Conservation (phyloP, 2,888 invertebrate species). For the Spatulosminthurus flaviceps region DNA sequence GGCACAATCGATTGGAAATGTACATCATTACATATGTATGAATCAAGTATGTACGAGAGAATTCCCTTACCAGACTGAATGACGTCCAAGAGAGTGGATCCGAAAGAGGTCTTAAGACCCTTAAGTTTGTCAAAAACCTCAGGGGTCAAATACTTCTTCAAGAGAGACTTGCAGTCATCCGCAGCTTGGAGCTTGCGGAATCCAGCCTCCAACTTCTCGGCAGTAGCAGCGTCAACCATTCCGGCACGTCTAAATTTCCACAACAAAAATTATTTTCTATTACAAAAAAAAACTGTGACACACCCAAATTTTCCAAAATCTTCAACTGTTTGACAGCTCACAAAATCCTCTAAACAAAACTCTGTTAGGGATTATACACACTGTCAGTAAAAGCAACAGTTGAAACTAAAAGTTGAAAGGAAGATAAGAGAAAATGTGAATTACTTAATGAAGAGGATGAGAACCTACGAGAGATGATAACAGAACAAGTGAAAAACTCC, state of each 20-base stretch:
- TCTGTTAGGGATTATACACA: no score
- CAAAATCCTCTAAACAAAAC: no score
- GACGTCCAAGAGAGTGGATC: slow-evolving; percentile 90
- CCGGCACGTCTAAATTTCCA: slow-evolving; percentile 5
- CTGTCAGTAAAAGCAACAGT: not conserved
- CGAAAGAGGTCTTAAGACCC: slow-evolving; percentile 87
- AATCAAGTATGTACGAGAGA: no score
- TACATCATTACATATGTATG: not conserved
- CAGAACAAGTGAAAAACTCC: slow-evolving; percentile 47
- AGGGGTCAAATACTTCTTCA: slow-evolving; percentile 94
- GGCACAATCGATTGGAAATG: slow-evolving; percentile 4
- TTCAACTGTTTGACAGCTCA: no score
- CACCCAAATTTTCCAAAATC: no score
- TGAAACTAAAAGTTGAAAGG: not conserved
- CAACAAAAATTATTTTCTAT: not conserved
- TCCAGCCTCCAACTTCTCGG: slow-evolving; percentile 91
- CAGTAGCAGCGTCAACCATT: slow-evolving; percentile 81
- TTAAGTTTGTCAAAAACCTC: slow-evolving; percentile 91
- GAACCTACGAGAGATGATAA: slow-evolving; percentile 29
- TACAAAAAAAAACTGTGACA: no score
- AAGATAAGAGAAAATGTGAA: not conserved
- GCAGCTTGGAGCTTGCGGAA: slow-evolving; percentile 86
- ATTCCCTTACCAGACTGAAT: slow-evolving; percentile 84
- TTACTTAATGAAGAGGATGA: slow-evolving; percentile 7
- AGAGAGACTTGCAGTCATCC: slow-evolving; percentile 92